Evolutionary conservation across 2,113 vertebrate species (phyloP).

Genomic region (Zosterops borbonicus): DNA sequence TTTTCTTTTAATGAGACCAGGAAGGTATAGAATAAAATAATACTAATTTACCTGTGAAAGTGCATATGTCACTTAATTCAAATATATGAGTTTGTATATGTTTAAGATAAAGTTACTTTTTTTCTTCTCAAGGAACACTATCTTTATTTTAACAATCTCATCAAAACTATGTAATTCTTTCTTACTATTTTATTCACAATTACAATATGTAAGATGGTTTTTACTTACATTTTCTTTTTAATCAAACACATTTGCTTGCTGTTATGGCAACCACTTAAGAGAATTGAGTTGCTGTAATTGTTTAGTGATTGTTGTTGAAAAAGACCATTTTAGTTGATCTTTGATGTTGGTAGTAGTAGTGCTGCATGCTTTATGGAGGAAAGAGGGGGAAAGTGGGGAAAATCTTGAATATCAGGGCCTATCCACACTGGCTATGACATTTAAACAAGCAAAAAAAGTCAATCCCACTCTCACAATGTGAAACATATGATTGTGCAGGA

Average conservation of each 20-base stretch:
- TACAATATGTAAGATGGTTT: background rate
- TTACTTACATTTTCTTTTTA: constrained; percentile 30
- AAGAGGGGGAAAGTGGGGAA: background rate
- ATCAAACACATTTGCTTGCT: constrained; percentile 14
- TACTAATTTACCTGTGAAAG: background rate
- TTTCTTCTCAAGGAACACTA: background rate
- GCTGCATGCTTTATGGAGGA: background rate
- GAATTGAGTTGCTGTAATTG: constrained; percentile 14
- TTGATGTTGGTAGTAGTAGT: constrained; percentile 14
- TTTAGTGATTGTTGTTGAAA: constrained; percentile 36
- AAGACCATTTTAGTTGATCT: constrained; percentile 19
- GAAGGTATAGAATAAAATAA: background rate
- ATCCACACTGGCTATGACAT: constrained; percentile 9
- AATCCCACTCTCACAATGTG: constrained; percentile 20
- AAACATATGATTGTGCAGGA: constrained; percentile 41
- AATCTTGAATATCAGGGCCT: constrained; percentile 3
- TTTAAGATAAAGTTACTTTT: background rate
- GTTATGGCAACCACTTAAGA: constrained; percentile 31
- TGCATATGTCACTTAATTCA: background rate
- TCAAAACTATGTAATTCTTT: background rate
- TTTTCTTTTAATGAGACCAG: background rate
- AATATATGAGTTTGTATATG: background rate
- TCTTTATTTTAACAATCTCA: background rate
- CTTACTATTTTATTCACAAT: background rate
- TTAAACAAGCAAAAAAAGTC: constrained; percentile 33